Percentiles rank a stretch among this genome's conserved stretches.
Conservation (phyloP, 2,888 invertebrate genomes). For the Saturnia pavonia region DNA sequence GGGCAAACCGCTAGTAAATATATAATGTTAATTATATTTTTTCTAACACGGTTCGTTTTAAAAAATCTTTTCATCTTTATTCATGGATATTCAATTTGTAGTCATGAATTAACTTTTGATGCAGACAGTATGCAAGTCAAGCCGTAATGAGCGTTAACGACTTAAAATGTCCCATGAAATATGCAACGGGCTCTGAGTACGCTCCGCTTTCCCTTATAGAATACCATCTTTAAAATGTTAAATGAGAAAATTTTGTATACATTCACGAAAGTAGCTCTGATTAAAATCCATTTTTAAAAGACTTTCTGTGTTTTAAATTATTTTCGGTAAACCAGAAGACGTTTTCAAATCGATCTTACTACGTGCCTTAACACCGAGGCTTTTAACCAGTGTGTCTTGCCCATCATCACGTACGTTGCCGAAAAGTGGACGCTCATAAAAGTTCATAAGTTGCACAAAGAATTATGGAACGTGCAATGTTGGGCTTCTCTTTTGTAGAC, state of each 20-base stretch:
- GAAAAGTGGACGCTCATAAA: no score
- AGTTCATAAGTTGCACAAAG: no score
- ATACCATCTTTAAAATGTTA: conserved; percentile 11
- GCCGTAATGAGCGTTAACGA: conserved; percentile 35
- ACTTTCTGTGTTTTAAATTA: no score
- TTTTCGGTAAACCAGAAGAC: no score
- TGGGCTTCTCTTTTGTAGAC: no score
- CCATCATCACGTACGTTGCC: no score
- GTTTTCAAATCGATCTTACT: no score
- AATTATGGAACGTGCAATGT: no score
- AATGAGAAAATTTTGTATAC: conserved; percentile 5
- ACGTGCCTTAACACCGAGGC: no score
- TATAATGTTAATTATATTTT: neutral
- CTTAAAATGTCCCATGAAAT: conserved; percentile 23
- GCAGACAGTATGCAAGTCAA: conserved; percentile 29
- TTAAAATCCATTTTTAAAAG: neutral
- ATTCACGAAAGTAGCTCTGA: neutral
- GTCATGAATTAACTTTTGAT: conserved; percentile 1
- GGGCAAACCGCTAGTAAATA: neutral
- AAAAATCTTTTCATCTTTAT: neutral
- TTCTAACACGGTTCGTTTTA: neutral
- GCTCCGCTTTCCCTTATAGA: conserved; percentile 12
- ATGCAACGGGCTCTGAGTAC: conserved; percentile 6
- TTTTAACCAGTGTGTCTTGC: no score
- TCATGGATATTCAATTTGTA: neutral